Evolutionary conservation across 1,140 invertebrate genomes (phyloP).

Genomic region (Propsilocerus akamusi): DNA sequence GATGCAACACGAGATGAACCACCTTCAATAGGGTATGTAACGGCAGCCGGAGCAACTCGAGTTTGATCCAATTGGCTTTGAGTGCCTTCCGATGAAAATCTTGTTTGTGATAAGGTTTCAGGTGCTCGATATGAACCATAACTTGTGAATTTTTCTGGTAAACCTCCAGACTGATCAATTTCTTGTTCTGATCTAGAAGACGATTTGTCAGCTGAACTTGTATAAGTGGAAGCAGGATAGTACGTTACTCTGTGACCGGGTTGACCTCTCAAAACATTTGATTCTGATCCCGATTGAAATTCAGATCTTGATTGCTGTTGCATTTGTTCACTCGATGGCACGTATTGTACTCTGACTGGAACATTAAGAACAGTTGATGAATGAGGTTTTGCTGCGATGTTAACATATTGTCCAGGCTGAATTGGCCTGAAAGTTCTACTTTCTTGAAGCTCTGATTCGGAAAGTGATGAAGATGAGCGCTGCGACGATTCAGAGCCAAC

Average conservation of each 20-base stretch:
- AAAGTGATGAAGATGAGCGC: not conserved
- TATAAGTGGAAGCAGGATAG: not conserved
- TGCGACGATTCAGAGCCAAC: not conserved
- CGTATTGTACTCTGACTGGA: not conserved
- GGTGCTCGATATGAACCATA: too few relatives aligned
- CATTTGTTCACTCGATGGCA: not conserved
- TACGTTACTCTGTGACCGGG: not conserved
- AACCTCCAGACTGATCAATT: too few relatives aligned
- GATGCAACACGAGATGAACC: too few relatives aligned
- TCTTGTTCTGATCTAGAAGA: not conserved
- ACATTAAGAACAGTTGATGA: not conserved
- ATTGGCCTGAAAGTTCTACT: not conserved
- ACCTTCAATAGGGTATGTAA: too few relatives aligned
- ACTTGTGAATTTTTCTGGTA: too few relatives aligned
- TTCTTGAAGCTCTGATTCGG: not conserved
- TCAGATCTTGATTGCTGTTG: not conserved
- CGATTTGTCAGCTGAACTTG: not conserved
- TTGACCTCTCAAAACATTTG: not conserved
- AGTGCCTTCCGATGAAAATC: too few relatives aligned
- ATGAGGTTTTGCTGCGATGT: not conserved
- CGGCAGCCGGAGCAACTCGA: too few relatives aligned
- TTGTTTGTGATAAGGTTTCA: too few relatives aligned
- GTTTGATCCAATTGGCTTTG: too few relatives aligned
- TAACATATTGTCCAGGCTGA: not conserved
- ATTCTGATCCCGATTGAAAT: not conserved